Base-by-base conservation (phyloP, 2,113 vertebrate species). In the Tachycineta bicolor region DNA sequence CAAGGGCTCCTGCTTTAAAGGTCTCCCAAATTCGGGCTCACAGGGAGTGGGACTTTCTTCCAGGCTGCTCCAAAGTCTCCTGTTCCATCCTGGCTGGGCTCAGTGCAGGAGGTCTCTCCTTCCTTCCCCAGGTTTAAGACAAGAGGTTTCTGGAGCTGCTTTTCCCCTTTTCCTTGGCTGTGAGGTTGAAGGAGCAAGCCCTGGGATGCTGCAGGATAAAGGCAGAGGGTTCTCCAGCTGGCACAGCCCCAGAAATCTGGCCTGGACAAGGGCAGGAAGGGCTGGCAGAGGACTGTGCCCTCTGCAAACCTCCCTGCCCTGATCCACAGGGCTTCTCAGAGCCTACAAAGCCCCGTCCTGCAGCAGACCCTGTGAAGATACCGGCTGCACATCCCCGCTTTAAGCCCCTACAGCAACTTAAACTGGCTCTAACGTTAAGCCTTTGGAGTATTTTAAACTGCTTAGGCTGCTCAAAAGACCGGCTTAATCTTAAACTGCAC, bases 381-480 rank as follows among this genome's bases (percentile, higher is more conserved):
- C 58, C 22, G 89, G 29, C 86, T 84, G 90, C 93, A 90, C 91
- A 94, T 90, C 84, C 67, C 84, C 25, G 50, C 96, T 93, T 77
- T 95, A 94, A 97, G 91, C 94, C 90, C 89, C 67, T 76, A 15
- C 77, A 94, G 90, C 92, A 94, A 89, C 88, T 95, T 89, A 92
- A 96, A 96, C 96, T 91, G 81, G 83, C 90, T 97, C 82, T 78
- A 96, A 93, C 75, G 80, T 94, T 95, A 94, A 96, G 96, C 96
- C 94, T 92, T 95, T 69, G 58, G 94, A 94, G 92, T 87, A 93
- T 95, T 95, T 96, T 93, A 92, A 97, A 97, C 73, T 96, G 90
- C 88, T 95, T 94, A 95, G 92, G 94, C 91, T 89, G 86, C 80
- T 96, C 89, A 75, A 95, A 96, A 94, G 94, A 84, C 92, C 47